Percentiles rank a stretch among this genome's conserved stretches.
These are phyloP conservation scores for Spongilla lacustris DNA, from an alignment of 37 sponge, comb jelly and placozoan species.

Conservation along the genomic window DNA sequence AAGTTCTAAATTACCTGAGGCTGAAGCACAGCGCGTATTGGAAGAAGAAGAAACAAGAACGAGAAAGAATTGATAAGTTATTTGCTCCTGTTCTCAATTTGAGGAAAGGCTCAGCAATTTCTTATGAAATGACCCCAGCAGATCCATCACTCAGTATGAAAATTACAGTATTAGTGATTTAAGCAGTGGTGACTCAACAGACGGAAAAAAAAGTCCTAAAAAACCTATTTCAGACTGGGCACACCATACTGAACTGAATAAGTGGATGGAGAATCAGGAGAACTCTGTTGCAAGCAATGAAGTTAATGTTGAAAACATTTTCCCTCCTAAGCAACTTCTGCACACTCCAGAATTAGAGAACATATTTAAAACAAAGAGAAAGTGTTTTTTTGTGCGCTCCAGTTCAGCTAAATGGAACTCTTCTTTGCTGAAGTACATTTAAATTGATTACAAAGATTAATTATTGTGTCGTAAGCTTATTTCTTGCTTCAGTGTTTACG, in stretches of 20 bases:
- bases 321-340: constrained; percentile 56
- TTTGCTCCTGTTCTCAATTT: neutral
- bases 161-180: constrained; percentile 62
- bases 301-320: constrained; percentile 29
- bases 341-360: constrained; percentile 33
- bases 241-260: constrained; percentile 8
- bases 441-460: no score
- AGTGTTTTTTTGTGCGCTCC: constrained; percentile 62
- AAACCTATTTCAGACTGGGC: constrained; percentile 71
- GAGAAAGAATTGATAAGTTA: neutral
- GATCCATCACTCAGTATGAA: constrained; percentile 5
- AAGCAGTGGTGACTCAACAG: constrained; percentile 54
- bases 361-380: constrained; percentile 52
- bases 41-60: neutral
- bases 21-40: neutral
- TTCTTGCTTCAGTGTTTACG: no score
- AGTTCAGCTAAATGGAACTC: constrained; percentile 82
- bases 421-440: constrained; percentile 33
- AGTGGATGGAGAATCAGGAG: constrained; percentile 46
- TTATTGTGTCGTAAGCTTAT: no score
- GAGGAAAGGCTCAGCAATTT: neutral
- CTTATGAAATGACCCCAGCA: constrained; percentile 43
- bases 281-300: neutral
- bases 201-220: constrained; percentile 53
- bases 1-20: neutral